These are phyloP conservation scores for Gorilla gorilla DNA, from an alignment of 2,113 vertebrate species.

Conservation along the genomic window DNA sequence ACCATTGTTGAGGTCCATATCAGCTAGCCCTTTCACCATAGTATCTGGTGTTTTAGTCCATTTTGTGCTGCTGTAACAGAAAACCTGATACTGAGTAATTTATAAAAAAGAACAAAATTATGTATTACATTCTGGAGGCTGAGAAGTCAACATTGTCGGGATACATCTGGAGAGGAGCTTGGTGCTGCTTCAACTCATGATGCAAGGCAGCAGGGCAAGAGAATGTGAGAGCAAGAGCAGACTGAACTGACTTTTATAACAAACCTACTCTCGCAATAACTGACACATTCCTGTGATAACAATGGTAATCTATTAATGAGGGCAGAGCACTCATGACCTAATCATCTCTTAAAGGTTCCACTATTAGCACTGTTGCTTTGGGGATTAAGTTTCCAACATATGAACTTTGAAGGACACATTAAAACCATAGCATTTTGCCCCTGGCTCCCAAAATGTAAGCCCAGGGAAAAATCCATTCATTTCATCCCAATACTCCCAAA, in stretches of 20 bases:
- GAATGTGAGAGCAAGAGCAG: not conserved
- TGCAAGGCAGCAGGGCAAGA: not conserved
- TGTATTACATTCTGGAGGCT: not conserved
- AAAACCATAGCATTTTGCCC: not conserved
- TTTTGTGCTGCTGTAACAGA: not conserved
- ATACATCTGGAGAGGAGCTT: not conserved
- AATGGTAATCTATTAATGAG: not conserved
- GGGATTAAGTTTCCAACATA: not conserved
- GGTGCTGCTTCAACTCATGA: not conserved
- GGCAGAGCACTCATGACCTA: not conserved
- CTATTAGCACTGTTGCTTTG: not conserved
- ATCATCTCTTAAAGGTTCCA: not conserved
- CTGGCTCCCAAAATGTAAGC: not conserved
- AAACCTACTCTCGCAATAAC: not conserved
- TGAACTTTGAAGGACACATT: not conserved
- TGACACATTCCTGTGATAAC: not conserved
- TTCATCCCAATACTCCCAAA: not conserved
- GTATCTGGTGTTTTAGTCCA: not conserved
- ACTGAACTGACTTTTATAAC: not conserved
- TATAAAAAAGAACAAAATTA: not conserved
- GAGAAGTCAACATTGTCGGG: not conserved
- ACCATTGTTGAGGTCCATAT: not conserved
- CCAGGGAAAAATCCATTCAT: not conserved
- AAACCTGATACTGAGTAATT: not conserved
- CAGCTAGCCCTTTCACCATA: not conserved